These are phyloP conservation scores for Carassius auratus DNA, from an alignment of 2,113 vertebrate genomes.

Conservation along the genomic window DNA sequence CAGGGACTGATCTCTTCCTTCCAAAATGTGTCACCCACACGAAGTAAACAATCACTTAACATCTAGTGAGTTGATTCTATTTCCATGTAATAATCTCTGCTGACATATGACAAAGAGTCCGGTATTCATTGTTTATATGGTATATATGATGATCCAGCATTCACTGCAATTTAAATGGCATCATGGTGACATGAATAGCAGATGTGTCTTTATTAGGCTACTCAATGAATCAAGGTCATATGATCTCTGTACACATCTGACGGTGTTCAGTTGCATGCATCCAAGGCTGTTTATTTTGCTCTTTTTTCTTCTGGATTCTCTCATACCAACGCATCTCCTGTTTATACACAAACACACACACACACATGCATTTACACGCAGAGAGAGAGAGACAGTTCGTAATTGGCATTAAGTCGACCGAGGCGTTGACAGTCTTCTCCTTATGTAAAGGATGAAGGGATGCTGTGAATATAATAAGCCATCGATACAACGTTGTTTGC, in stretches of 20 bases:
- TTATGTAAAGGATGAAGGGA: not conserved
- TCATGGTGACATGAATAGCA: conserved; percentile 24
- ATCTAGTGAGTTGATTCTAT: not conserved
- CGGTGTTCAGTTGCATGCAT: conserved; percentile 3
- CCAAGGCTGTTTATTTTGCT: conserved; percentile 7
- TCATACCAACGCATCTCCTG: conserved; percentile 22
- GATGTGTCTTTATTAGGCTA: conserved; percentile 15
- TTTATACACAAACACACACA: not conserved
- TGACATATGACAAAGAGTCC: not conserved
- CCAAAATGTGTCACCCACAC: conserved; percentile 39
- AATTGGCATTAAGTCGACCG: not conserved
- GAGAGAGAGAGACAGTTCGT: not conserved
- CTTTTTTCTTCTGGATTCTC: not conserved
- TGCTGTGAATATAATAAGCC: not conserved
- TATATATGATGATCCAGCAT: conserved; percentile 8
- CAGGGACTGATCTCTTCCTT: not conserved
- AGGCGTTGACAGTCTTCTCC: conserved; percentile 20
- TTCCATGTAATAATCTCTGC: not conserved
- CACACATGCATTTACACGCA: not conserved
- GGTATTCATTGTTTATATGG: not conserved
- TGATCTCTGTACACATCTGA: conserved; percentile 3
- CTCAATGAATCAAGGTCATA: conserved; percentile 54
- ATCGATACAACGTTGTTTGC: not conserved
- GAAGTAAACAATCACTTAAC: conserved; percentile 34
- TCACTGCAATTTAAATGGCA: not conserved